Percentiles rank a stretch among this genome's conserved stretches.
Conservation (phyloP, 2,113 vertebrate genomes). For the Amphilophus citrinellus region DNA sequence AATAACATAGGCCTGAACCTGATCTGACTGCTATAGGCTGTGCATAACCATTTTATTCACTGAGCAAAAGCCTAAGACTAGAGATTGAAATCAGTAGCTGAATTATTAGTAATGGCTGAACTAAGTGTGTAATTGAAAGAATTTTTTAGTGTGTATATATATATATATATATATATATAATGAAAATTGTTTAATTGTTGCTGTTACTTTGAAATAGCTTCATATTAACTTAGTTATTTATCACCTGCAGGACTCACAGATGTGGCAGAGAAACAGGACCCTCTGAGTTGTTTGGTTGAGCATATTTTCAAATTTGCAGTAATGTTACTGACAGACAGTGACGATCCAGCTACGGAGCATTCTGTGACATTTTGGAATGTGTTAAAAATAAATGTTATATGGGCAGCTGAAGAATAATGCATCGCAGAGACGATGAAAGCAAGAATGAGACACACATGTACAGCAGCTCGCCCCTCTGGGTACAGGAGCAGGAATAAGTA, state of each 20-base stretch:
- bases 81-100: no score
- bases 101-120: no score
- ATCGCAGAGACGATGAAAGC: neutral
- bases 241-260: neutral
- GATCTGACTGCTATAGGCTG: neutral
- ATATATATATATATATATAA: no score
- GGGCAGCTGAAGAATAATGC: neutral
- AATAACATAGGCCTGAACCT: neutral
- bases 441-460: neutral
- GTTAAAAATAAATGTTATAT: neutral
- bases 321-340: no score
- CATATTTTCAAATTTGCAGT: neutral
- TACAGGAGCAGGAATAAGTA: neutral
- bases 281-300: no score
- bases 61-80: no score
- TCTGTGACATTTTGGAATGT: neutral
- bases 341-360: neutral
- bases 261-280: neutral
- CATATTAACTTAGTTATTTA: neutral
- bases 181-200: no score
- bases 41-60: no score
- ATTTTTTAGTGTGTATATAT: no score
- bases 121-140: no score
- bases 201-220: neutral
- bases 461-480: no score